Evolutionary conservation across 2,113 vertebrate genomes (phyloP), one percentile per base, ranked within the genome.

Genomic region (Apodemus sylvaticus): DNA sequence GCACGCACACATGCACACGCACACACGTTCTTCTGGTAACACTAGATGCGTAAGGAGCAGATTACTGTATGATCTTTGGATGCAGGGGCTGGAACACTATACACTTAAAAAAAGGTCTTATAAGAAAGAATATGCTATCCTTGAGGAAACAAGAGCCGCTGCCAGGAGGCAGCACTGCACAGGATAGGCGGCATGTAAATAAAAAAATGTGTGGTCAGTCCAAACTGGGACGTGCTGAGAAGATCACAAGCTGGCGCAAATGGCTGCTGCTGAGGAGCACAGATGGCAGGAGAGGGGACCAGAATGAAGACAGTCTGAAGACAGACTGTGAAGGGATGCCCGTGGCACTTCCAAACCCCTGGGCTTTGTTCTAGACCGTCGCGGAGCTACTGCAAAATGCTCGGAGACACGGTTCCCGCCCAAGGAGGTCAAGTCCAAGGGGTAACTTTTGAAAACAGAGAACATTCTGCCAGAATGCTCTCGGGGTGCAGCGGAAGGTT

Each of bases 241-340:
- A 86, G 90, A 92, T 73, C 82, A 82, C 77, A 89, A 85, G 92
- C 79, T 96, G 87, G 71, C 22, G 36, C 36, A 26, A 70, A 78
- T 16, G 94, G 78, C 89, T 96, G 62, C 85, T 39, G 94, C 17
- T 70, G 24, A 83, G 90, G 39, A 45, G 19, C 93, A 73, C 91
- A 87, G 96, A 42, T 86, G 92, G 94, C 90, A 85, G 90, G 73
- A 91, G 89, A 95, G 20, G 70, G 90, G 85, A 78, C 62, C 94
- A 91, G 90, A 95, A 85, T 14, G 73, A 82, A 70, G 94, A 89
- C 64, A 85, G 82, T 71, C 9, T 90, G 93, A 71, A 78, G 70
- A 64, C 77, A 82, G 78, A 79, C 62, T 88, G 71, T 22, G 55
- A 88, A 74, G 85, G 79, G 90, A 70, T 0, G 0, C 66, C 86